A percentile compares a stretch with the other conserved stretches of the same genome.
These are phyloP conservation scores for Athene cunicularia DNA, from an alignment of 2,113 vertebrate species.

Conservation along the genomic window DNA sequence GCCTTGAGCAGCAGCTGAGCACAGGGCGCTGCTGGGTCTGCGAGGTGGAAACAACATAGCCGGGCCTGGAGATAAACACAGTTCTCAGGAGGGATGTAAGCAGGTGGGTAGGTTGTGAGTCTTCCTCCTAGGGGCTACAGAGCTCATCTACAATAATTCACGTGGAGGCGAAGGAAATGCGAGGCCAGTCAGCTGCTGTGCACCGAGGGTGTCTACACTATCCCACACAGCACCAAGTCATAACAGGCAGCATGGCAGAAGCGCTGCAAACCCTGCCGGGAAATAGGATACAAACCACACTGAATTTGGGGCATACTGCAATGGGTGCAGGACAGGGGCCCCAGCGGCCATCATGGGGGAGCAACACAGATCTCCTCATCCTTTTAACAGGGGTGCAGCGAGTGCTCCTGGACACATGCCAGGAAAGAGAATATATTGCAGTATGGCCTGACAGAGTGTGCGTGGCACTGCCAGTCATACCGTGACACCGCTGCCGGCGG, in stretches of 20 bases:
- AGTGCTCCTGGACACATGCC: accelerated
- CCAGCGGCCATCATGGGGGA: accelerated
- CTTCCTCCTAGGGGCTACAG: background rate
- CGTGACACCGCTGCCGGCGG: accelerated
- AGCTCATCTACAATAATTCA: accelerated
- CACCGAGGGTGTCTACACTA: accelerated
- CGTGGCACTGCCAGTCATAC: background rate
- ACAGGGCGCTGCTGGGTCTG: background rate
- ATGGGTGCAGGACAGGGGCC: background rate
- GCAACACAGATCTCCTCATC: background rate
- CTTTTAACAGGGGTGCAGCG: background rate
- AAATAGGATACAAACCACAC: accelerated
- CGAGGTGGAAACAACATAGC: accelerated
- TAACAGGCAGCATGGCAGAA: background rate
- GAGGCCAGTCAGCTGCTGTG: accelerated
- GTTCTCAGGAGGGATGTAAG: accelerated
- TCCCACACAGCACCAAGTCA: accelerated
- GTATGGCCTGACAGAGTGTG: background rate
- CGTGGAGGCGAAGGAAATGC: background rate
- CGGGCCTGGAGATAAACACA: accelerated
- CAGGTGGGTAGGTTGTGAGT: background rate
- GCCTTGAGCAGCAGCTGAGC: background rate
- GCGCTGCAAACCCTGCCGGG: accelerated
- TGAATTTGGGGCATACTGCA: background rate
- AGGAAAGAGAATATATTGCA: background rate